A percentile compares a stretch with the other conserved stretches of the same genome.
These are phyloP conservation scores for Scelioninae gen. 2 DNA, from an alignment of 2,888 invertebrate species.

Conservation along the genomic window DNA sequence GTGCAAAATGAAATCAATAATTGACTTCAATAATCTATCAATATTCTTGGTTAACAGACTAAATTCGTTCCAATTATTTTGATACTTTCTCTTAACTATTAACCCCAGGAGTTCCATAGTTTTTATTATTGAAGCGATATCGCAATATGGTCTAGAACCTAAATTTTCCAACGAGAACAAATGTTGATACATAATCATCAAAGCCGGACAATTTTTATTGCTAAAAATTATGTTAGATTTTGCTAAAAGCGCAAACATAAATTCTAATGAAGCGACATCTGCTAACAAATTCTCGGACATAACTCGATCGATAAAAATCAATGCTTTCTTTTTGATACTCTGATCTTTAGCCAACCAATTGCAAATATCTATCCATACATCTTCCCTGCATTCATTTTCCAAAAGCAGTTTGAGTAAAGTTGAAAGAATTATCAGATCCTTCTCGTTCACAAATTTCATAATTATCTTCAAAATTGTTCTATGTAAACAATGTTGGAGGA, in stretches of 20 bases:
- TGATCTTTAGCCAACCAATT: slow-evolving; percentile 8
- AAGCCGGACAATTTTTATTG: not conserved
- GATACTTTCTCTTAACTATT: slow-evolving; percentile 1
- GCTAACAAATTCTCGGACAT: not conserved
- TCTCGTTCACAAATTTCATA: slow-evolving; percentile 16
- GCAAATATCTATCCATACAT: slow-evolving; percentile 15
- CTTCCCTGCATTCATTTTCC: slow-evolving; percentile 9
- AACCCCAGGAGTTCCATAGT: slow-evolving; percentile 6
- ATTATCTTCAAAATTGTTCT: slow-evolving; percentile 7
- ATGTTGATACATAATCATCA: not conserved
- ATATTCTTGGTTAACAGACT: not conserved
- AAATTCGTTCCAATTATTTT: not conserved
- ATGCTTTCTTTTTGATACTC: not conserved
- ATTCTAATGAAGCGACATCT: not conserved
- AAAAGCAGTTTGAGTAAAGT: slow-evolving; percentile 11
- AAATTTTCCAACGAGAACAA: slow-evolving; percentile 5
- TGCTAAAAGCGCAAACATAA: slow-evolving; percentile 6
- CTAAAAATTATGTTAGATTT: slow-evolving; percentile 13
- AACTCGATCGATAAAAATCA: not conserved
- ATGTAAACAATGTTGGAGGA: slow-evolving; percentile 14
- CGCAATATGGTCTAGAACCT: slow-evolving; percentile 21
- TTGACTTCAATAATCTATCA: not conserved
- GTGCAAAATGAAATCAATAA: not conserved
- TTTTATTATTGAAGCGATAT: not conserved
- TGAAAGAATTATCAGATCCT: slow-evolving; percentile 5